Conservation (phyloP, 1,140 invertebrate genomes). For the Bombus breviceps region DNA sequence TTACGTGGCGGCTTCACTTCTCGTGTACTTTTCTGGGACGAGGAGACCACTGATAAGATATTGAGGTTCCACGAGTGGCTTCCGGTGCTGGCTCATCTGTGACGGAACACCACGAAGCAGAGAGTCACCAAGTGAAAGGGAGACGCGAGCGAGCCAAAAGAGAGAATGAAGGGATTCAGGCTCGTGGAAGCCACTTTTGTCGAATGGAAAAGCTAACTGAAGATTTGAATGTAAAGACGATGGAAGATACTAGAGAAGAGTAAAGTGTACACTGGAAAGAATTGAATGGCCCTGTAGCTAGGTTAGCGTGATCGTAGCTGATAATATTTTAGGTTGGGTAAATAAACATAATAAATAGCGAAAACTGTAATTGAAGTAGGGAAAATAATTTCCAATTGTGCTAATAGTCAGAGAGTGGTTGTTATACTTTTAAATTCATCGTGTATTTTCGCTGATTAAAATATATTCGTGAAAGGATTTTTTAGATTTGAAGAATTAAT, state of each 20-base stretch:
- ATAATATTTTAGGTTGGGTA: not conserved
- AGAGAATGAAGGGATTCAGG: not conserved
- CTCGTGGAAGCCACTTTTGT: conserved; percentile 11
- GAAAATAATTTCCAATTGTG: not conserved
- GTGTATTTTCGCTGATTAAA: not conserved
- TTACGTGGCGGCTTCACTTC: not conserved
- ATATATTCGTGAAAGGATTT: not conserved
- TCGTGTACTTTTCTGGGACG: conserved; percentile 20
- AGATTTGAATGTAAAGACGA: conserved; percentile 3
- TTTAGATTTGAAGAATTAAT: too few relatives aligned
- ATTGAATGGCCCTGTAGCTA: not conserved
- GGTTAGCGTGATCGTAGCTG: not conserved
- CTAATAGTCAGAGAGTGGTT: too few relatives aligned
- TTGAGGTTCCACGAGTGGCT: conserved; percentile 37
- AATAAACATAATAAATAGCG: not conserved
- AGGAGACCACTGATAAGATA: conserved; percentile 40
- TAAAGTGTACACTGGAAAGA: not conserved
- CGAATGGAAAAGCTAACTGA: conserved; percentile 26
- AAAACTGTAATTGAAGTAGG: not conserved
- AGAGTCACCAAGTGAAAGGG: conserved; percentile 6
- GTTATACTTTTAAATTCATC: not conserved
- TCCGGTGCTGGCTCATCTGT: conserved; percentile 43
- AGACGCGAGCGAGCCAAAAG: conserved; percentile 1
- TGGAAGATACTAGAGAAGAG: not conserved
- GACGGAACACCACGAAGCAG: conserved; percentile 9